phyloP scores from a whole-genome alignment of 2,113 vertebrate species.

The Herpailurus yagouaroundi region DNA sequence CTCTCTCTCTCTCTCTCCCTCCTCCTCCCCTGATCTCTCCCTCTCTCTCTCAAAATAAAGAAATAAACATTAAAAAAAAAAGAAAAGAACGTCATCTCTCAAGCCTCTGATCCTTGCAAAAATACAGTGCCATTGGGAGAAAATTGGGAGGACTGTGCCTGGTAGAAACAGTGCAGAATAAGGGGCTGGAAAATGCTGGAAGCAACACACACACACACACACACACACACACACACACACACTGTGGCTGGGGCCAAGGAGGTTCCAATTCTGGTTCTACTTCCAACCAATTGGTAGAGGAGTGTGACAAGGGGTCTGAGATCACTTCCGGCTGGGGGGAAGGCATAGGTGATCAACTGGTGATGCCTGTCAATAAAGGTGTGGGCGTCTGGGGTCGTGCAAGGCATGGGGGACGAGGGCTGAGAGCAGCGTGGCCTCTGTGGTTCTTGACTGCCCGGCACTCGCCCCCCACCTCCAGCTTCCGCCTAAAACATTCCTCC shows the following conservation, averaged over 20 bases:
- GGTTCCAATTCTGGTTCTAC: not conserved
- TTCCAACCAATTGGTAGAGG: not conserved
- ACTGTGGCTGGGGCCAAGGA: not conserved
- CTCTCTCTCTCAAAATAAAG: too few species aligned
- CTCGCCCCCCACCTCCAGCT: not conserved
- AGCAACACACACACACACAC: not conserved
- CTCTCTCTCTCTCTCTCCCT: too few species aligned
- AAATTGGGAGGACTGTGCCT: rapidly evolving
- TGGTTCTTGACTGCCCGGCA: too few species aligned
- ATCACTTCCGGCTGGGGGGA: not conserved
- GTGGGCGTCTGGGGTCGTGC: rapidly evolving
- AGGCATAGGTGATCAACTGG: rapidly evolving
- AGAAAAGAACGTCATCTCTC: not conserved
- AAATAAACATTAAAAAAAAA: too few species aligned
- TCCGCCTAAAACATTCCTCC: not conserved
- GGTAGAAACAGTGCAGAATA: not conserved
- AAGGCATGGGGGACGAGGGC: too few species aligned
- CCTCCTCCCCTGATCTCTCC: too few species aligned
- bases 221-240: not conserved
- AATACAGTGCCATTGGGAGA: not conserved
- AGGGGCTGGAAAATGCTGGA: not conserved
- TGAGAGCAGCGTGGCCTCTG: not conserved
- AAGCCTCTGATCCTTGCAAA: not conserved
- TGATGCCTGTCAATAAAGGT: rapidly evolving
- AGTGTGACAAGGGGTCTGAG: not conserved